These are phyloP conservation scores for Lichenostomus cassidix DNA, from an alignment of 2,113 vertebrate genomes.

Conservation along the genomic window DNA sequence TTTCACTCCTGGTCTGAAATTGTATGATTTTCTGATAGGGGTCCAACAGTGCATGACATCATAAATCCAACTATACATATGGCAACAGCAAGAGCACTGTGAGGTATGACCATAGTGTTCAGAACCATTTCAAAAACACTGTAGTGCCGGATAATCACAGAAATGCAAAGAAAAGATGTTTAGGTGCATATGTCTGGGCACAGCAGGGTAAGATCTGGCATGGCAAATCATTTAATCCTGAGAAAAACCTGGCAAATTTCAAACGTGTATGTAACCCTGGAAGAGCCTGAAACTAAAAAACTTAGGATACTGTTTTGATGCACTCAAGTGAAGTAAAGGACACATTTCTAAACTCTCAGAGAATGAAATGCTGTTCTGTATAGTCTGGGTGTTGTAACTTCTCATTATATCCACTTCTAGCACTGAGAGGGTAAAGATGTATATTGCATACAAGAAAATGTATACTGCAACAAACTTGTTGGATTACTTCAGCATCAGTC, in stretches of 20 bases:
- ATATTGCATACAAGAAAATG: neutral
- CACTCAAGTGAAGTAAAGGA: neutral
- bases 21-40: neutral
- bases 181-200: neutral
- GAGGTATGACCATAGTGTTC: neutral
- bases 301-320: neutral
- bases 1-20: neutral
- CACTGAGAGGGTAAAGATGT: neutral
- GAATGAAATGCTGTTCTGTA: neutral
- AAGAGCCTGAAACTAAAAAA: neutral
- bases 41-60: neutral
- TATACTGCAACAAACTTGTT: neutral
- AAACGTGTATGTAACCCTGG: neutral
- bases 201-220: neutral
- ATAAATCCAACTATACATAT: neutral
- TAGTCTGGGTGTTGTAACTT: neutral
- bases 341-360: neutral
- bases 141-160: neutral
- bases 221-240: neutral
- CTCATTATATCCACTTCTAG: neutral
- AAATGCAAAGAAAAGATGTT: neutral
- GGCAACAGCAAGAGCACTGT: neutral
- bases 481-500: conserved; percentile 4
- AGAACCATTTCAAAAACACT: neutral
- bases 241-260: neutral